These are phyloP conservation scores for Zhengitettix transpicula DNA, from an alignment of 2,888 invertebrate genomes.

Conservation along the genomic window DNA sequence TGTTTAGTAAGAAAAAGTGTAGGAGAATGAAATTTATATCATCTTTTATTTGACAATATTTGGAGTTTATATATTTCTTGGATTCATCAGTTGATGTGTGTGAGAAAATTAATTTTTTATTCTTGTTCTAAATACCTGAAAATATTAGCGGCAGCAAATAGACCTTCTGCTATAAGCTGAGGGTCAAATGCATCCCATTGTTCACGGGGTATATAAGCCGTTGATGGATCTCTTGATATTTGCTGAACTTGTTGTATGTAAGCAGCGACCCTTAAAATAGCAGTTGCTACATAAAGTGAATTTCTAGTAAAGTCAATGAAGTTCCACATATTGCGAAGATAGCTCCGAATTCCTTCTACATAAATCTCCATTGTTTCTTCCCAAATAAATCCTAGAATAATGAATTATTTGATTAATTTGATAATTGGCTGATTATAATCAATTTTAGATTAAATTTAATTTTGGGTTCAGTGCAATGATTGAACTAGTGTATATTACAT, in stretches of 20 bases:
- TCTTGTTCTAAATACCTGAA: conserved; percentile 42
- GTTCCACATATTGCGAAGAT: conserved; percentile 89
- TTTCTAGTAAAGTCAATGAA: conserved; percentile 89
- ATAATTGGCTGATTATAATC: neutral
- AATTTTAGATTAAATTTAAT: too few relatives aligned
- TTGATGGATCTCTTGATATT: conserved; percentile 46
- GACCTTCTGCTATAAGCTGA: conserved; percentile 78
- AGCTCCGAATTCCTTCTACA: conserved; percentile 69
- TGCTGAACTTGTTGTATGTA: conserved; percentile 58
- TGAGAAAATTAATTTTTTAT: neutral
- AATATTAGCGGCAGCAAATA: conserved; percentile 90
- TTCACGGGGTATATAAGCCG: conserved; percentile 62
- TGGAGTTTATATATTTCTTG: too few relatives aligned
- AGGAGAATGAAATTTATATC: too few relatives aligned
- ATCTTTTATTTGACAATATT: too few relatives aligned
- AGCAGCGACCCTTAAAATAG: conserved; percentile 48
- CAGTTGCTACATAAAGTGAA: conserved; percentile 61
- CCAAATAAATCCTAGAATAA: conserved; percentile 60
- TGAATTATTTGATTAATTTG: neutral
- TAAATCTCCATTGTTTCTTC: conserved; percentile 85
- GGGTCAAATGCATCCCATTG: conserved; percentile 89
- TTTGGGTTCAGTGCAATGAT: too few relatives aligned
- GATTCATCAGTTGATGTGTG: neutral
- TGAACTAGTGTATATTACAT: too few relatives aligned
- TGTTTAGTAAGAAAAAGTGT: too few relatives aligned